Percentiles rank a stretch among this genome's conserved stretches.
phyloP scores from a whole-genome alignment of 2,113 vertebrate genomes.

The Ptilonorhynchus violaceus region DNA sequence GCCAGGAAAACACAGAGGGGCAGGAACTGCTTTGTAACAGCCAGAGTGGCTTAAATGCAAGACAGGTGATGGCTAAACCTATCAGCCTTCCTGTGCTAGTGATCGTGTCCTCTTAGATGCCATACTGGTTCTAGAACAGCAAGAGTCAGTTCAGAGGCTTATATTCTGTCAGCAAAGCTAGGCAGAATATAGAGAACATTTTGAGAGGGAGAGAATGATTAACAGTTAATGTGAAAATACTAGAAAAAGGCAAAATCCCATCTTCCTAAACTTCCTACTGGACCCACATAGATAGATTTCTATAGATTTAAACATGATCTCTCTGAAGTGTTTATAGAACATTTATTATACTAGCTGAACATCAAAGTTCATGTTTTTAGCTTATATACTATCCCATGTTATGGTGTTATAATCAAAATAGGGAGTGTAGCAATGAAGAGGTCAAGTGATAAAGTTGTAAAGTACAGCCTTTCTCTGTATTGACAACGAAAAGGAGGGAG shows the following conservation, averaged over 20 bases:
- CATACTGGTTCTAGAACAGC: background rate
- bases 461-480: background rate
- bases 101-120: background rate
- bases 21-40: background rate
- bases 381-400: background rate
- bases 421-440: background rate
- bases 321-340: background rate
- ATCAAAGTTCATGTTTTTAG: background rate
- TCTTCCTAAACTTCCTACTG: background rate
- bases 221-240: background rate
- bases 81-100: background rate
- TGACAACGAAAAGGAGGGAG: background rate
- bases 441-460: background rate
- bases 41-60: background rate
- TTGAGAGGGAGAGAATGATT: background rate
- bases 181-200: background rate
- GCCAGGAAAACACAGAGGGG: background rate
- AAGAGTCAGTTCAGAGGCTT: background rate
- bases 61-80: background rate
- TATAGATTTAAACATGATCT: background rate
- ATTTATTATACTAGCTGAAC: background rate
- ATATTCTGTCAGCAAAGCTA: background rate
- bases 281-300: background rate
- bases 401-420: background rate
- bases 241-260: background rate